Percentiles rank a stretch among this genome's conserved stretches.
Evolutionary conservation across 1,140 invertebrate genomes (phyloP).

Genomic region (Pristionchus pacificus): DNA sequence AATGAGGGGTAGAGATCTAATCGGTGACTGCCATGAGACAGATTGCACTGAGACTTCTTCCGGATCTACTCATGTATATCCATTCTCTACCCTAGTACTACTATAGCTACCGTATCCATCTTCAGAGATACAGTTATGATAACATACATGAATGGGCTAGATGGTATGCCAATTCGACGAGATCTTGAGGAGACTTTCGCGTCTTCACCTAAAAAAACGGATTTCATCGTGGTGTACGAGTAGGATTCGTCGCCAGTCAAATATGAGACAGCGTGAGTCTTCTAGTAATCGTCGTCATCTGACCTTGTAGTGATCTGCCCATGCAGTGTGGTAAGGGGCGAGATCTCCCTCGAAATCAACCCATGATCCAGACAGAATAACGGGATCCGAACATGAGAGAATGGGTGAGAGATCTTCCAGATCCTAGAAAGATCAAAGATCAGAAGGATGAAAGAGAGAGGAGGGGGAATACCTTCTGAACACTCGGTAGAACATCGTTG

Average conservation of each 20-base stretch:
- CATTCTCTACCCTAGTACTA: no score
- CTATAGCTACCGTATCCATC: no score
- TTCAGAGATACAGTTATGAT: no score
- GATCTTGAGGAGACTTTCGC: slow-evolving; percentile 28
- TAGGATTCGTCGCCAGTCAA: slow-evolving; percentile 1
- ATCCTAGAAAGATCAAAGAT: background rate
- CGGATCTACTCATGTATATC: no score
- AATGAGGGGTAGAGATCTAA: no score
- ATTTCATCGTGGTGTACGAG: background rate
- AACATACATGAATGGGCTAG: slow-evolving; percentile 32
- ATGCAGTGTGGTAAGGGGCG: slow-evolving; percentile 23
- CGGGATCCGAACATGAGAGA: background rate
- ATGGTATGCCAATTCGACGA: slow-evolving; percentile 35
- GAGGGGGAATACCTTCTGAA: background rate
- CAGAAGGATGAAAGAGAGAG: no score
- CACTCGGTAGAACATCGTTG: background rate
- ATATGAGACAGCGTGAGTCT: no score
- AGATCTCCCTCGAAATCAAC: slow-evolving; percentile 13
- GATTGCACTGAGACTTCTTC: no score
- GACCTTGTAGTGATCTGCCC: slow-evolving; percentile 28
- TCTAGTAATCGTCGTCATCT: no score
- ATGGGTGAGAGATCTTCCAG: background rate
- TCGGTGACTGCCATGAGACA: no score
- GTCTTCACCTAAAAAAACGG: slow-evolving; percentile 13
- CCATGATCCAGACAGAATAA: slow-evolving; percentile 11